Evolutionary conservation across 2,797 vertebrate species (phyloP).

Genomic region (Knipowitschia caucasica): DNA sequence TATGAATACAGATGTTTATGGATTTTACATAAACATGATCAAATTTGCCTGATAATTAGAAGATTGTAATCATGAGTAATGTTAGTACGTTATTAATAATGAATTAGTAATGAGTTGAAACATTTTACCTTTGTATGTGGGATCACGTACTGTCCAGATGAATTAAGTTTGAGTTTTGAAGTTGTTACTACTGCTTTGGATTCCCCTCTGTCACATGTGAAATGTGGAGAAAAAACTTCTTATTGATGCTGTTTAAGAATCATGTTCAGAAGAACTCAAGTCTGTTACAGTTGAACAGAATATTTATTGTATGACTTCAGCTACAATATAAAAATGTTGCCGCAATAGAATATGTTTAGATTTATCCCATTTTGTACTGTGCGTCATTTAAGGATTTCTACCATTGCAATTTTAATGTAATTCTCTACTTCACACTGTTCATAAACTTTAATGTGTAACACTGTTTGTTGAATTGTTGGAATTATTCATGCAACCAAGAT

Average conservation of each 20-base stretch:
- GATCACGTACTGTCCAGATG: slow-evolving; percentile 29
- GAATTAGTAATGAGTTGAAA: slow-evolving; percentile 47
- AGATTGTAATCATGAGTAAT: slow-evolving; percentile 47
- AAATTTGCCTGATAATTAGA: slow-evolving; percentile 28
- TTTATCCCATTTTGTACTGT: slow-evolving; percentile 16
- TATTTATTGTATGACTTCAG: slow-evolving; percentile 37
- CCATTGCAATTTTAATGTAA: neutral
- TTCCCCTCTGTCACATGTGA: slow-evolving; percentile 1
- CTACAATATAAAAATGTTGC: neutral
- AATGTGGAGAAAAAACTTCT: neutral
- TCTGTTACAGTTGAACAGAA: slow-evolving; percentile 37
- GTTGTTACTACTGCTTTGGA: slow-evolving; percentile 25
- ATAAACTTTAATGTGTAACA: neutral
- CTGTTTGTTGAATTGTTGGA: too few relatives aligned
- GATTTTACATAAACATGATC: slow-evolving; percentile 34
- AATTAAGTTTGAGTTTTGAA: slow-evolving; percentile 12
- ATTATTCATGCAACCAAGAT: too few relatives aligned
- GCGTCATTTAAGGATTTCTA: neutral
- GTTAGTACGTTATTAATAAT: slow-evolving; percentile 41
- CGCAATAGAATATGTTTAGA: slow-evolving; percentile 20
- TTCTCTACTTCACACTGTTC: neutral
- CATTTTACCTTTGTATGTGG: slow-evolving; percentile 32
- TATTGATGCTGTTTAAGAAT: slow-evolving; percentile 4
- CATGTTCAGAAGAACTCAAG: slow-evolving; percentile 7
- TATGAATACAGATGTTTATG: slow-evolving; percentile 12